Percentiles rank a stretch among this genome's conserved stretches.
Conservation (phyloP, 1,140 invertebrate species). For the Delia radicum region DNA sequence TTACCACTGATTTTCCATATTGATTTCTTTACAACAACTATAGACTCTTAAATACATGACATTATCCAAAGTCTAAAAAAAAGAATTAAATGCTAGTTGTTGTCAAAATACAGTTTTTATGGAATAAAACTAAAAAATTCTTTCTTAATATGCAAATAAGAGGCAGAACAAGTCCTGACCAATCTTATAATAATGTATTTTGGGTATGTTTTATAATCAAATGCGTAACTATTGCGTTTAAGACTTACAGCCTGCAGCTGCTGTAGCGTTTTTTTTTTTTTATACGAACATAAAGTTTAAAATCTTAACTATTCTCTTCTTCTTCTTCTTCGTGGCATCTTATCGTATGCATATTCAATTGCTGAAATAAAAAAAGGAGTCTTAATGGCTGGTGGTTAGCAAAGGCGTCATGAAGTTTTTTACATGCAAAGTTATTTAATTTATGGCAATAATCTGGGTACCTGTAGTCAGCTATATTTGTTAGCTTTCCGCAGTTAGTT, state of each 20-base stretch:
- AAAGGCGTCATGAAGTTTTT: background rate
- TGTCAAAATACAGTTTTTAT: background rate
- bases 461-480: background rate
- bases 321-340: background rate
- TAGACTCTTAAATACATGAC: background rate
- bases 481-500: no score
- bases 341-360: background rate
- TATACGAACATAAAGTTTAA: no score
- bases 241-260: background rate
- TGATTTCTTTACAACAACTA: no score
- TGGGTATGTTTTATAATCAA: background rate
- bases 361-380: background rate
- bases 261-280: background rate
- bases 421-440: background rate
- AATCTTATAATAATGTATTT: background rate
- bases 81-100: background rate
- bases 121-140: background rate
- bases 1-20: no score
- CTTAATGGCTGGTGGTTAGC: background rate
- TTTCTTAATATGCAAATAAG: background rate
- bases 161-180: no score
- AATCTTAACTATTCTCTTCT: background rate
- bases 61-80: background rate
- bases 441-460: background rate
- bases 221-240: background rate